These are phyloP conservation scores for Pterostichus madidus DNA, from an alignment of 2,888 invertebrate species.

Conservation along the genomic window DNA sequence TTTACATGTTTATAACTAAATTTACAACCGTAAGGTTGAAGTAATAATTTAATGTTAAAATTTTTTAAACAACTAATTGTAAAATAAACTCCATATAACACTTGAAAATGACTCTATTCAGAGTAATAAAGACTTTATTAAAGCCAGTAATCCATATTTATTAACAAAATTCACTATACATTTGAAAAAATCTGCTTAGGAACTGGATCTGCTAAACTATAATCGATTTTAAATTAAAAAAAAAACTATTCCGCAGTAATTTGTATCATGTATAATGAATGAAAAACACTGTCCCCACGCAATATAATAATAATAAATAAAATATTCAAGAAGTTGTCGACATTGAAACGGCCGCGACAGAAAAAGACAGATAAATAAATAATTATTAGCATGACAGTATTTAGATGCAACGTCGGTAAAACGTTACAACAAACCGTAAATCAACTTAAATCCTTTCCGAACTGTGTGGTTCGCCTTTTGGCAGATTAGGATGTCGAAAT, in stretches of 20 bases:
- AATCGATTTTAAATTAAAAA: too few relatives aligned
- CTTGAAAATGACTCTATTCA: too few relatives aligned
- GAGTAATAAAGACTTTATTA: too few relatives aligned
- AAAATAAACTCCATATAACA: too few relatives aligned
- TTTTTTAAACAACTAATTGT: too few relatives aligned
- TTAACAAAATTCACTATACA: too few relatives aligned
- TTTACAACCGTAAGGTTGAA: too few relatives aligned
- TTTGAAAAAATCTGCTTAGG: too few relatives aligned
- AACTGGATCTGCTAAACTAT: too few relatives aligned
- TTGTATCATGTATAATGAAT: not conserved
- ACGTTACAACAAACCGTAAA: conserved; percentile 6
- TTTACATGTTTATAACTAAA: too few relatives aligned
- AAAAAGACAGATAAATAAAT: conserved; percentile 19
- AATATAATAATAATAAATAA: conserved; percentile 42
- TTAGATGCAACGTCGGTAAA: conserved; percentile 21
- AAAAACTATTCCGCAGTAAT: not conserved
- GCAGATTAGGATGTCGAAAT: conserved; percentile 26
- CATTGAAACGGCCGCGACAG: conserved; percentile 47
- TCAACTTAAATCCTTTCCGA: conserved; percentile 3
- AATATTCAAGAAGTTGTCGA: conserved; percentile 52
- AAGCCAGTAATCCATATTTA: too few relatives aligned
- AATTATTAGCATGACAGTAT: conserved; percentile 31
- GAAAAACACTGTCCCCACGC: conserved; percentile 14
- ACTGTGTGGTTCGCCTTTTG: conserved; percentile 2
- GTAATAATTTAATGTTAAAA: too few relatives aligned